Evolutionary conservation across 2,888 invertebrate genomes (phyloP).

Genomic region (Hanleya hanleyi): DNA sequence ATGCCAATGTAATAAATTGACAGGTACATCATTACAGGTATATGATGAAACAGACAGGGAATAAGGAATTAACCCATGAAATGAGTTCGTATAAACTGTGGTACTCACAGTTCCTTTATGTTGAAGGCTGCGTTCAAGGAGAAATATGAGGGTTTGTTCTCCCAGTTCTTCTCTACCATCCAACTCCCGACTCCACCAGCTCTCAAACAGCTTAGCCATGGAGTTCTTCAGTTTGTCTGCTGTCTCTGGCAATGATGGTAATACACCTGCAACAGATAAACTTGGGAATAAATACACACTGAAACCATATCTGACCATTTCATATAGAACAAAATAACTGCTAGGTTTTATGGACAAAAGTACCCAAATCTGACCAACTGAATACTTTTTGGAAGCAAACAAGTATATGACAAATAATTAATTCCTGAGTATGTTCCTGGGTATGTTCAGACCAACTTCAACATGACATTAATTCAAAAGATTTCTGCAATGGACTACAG

Average conservation of each 20-base stretch:
- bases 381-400: too few relatives aligned
- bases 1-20: too few relatives aligned
- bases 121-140: constrained; percentile 49
- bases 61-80: constrained; percentile 1
- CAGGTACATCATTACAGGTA: too few relatives aligned
- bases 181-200: constrained; percentile 59
- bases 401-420: too few relatives aligned
- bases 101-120: constrained; percentile 39
- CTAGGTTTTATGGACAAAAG: background rate
- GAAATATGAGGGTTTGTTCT: constrained; percentile 51
- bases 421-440: too few relatives aligned
- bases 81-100: background rate
- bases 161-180: constrained; percentile 53
- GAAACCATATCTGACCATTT: too few relatives aligned
- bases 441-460: too few relatives aligned
- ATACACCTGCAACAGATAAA: constrained; percentile 18
- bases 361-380: background rate
- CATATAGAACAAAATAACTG: background rate
- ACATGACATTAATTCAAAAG: too few relatives aligned
- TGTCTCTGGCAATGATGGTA: constrained; percentile 37
- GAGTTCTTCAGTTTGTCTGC: constrained; percentile 47
- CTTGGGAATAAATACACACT: too few relatives aligned
- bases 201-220: constrained; percentile 58
- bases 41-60: too few relatives aligned
- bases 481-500: too few relatives aligned